These are phyloP conservation scores for Campodea augens DNA, from an alignment of 1,140 invertebrate genomes.

Conservation along the genomic window DNA sequence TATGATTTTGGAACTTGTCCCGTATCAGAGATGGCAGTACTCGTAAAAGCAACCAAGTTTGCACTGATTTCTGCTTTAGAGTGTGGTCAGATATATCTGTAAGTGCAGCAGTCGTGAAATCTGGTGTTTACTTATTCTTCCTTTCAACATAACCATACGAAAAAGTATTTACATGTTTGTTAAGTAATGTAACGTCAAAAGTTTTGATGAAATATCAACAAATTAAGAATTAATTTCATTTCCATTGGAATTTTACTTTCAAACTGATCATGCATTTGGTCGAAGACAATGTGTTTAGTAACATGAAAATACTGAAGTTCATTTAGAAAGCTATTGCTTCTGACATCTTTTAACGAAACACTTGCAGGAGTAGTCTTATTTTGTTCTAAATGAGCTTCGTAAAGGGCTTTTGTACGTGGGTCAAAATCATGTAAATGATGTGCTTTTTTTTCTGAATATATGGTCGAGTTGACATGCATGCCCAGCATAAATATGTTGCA, in stretches of 20 bases:
- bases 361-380: no score
- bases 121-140: constrained; percentile 6
- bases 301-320: no score
- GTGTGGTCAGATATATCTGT: constrained; percentile 2
- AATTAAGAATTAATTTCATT: neutral
- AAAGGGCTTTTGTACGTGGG: no score
- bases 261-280: constrained; percentile 7
- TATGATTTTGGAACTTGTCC: no score
- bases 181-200: constrained; percentile 4
- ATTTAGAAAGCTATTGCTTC: no score
- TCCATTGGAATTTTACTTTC: constrained; percentile 6
- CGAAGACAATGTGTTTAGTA: neutral
- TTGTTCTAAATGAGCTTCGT: no score
- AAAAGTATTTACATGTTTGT: constrained; percentile 1
- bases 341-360: no score
- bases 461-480: no score
- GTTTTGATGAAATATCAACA: constrained; percentile 1
- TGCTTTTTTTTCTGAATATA: no score
- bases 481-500: no score
- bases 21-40: constrained; percentile 4
- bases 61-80: constrained; percentile 7
- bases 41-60: constrained; percentile 4
- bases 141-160: constrained; percentile 5
- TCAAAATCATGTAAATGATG: no score
- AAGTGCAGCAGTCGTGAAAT: neutral